Conservation (phyloP, 2,888 invertebrate genomes). For the Caenorhabditis sp. region DNA sequence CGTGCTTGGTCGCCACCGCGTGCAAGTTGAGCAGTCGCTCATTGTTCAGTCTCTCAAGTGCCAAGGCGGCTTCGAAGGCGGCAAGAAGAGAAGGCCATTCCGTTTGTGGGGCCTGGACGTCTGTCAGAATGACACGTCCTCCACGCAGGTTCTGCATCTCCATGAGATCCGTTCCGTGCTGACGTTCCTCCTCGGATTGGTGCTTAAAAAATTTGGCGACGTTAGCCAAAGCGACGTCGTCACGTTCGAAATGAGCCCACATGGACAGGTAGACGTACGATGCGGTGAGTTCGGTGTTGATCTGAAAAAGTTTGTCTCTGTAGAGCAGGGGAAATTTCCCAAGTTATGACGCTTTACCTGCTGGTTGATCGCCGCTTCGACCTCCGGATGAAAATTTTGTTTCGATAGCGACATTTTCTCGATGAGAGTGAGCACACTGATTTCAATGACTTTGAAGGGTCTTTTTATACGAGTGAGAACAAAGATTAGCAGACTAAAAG, state of each 20-base stretch:
- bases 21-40: constrained; percentile 85
- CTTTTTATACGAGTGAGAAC: too few species aligned
- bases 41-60: constrained; percentile 88
- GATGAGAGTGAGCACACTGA: too few species aligned
- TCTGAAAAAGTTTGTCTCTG: constrained; percentile 81
- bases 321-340: not conserved
- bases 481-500: too few species aligned
- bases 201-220: constrained; percentile 81
- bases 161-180: constrained; percentile 83
- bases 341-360: constrained; percentile 68
- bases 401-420: constrained; percentile 60
- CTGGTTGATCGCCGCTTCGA: constrained; percentile 78
- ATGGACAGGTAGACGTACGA: constrained; percentile 86
- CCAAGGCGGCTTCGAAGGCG: constrained; percentile 86
- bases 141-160: constrained; percentile 85
- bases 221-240: constrained; percentile 85
- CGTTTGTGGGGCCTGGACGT: constrained; percentile 83
- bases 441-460: too few species aligned
- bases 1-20: constrained; percentile 83
- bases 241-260: constrained; percentile 88
- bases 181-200: constrained; percentile 87
- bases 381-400: constrained; percentile 76
- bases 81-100: constrained; percentile 85
- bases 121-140: constrained; percentile 84
- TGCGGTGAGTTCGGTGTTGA: constrained; percentile 86